Base-by-base conservation (phyloP, 2,797 vertebrate genomes). In the Crocodylus rhombifer region DNA sequence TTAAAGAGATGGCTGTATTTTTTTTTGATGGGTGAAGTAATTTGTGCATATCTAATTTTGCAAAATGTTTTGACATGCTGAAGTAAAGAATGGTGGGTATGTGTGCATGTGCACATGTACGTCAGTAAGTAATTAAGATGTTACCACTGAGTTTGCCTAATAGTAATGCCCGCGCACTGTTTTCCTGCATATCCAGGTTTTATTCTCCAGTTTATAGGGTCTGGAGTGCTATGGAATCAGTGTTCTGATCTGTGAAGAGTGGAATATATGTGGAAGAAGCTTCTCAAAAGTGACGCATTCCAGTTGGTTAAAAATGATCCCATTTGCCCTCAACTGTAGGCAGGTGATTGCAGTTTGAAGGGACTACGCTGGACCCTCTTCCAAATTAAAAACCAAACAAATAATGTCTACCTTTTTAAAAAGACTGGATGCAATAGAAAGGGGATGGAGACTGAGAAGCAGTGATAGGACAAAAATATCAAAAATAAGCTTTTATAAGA, bases 1-100 rank as follows among this genome's bases (percentile, higher is more conserved):
- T 91, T 86, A 18, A 91, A 86, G 85, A 87, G 58, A 69, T 90
- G 86, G 36, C 78, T 96, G 30, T 61, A 4, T 95, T 95, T 93
- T 69, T 30, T 51, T 42, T 8, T 95, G 84, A 60, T 84, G 81
- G 77, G 56, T 82, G 84, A 94, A 95, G n/a, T 42, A 36, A 17
- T 75, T 69, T 30, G 84, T 92, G 30, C 7, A 4, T 84, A 9
- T 18, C 3, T 42, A 58, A 67, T 61, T 51, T 63, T 62, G 25
- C 33, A 25, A 87, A 87, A 28, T 78, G 15, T 67, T 92, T 23
- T 86, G 73, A 25, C 25, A 63, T 58, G 75, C 73, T 84, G 58
- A 60, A 64, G 80, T 86, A 51, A 90, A 87, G 71, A 51, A 55
- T 80, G 58, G 61, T 77, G 1, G 63, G 3, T 77, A 14, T 56